These are phyloP conservation scores for Embidobia sp. DNA, from an alignment of 2,888 invertebrate genomes.

Conservation along the genomic window DNA sequence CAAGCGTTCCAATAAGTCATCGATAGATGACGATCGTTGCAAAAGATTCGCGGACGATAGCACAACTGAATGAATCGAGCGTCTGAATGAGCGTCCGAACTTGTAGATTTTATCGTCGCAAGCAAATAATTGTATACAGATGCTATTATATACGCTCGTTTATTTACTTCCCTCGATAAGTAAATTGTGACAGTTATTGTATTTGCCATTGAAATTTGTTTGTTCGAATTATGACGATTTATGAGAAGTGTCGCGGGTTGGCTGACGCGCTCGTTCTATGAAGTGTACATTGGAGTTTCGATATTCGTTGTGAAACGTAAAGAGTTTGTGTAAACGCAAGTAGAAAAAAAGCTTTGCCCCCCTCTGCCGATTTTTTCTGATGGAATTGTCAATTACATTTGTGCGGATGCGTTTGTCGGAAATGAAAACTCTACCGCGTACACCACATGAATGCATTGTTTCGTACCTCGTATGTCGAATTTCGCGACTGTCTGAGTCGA, in stretches of 20 bases:
- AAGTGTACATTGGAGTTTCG: constrained; percentile 19
- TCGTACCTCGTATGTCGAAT: too few relatives aligned
- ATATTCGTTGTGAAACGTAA: constrained; percentile 9
- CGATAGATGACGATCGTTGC: constrained; percentile 19
- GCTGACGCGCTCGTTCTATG: constrained; percentile 4
- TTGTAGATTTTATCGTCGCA: constrained; percentile 47
- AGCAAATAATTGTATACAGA: constrained; percentile 40
- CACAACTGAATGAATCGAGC: constrained; percentile 8
- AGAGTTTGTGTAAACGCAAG: constrained; percentile 12
- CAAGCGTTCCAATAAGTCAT: too few relatives aligned
- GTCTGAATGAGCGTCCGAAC: constrained; percentile 16
- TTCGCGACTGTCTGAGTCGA: too few relatives aligned
- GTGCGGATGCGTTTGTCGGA: constrained; percentile 1
- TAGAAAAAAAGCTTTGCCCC: constrained; percentile 4
- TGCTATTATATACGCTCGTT: constrained; percentile 25
- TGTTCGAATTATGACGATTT: constrained; percentile 53
- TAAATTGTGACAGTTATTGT: constrained; percentile 56
- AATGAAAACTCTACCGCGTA: too few relatives aligned
- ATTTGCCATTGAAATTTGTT: constrained; percentile 54
- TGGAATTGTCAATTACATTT: constrained; percentile 7
- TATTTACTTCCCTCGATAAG: constrained; percentile 47
- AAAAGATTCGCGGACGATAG: constrained; percentile 24
- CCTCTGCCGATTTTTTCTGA: background rate
- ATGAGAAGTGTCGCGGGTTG: constrained; percentile 3
- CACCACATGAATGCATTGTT: too few relatives aligned